phyloP scores from a whole-genome alignment of 2,888 invertebrate genomes.

The Odontocerum albicorne region DNA sequence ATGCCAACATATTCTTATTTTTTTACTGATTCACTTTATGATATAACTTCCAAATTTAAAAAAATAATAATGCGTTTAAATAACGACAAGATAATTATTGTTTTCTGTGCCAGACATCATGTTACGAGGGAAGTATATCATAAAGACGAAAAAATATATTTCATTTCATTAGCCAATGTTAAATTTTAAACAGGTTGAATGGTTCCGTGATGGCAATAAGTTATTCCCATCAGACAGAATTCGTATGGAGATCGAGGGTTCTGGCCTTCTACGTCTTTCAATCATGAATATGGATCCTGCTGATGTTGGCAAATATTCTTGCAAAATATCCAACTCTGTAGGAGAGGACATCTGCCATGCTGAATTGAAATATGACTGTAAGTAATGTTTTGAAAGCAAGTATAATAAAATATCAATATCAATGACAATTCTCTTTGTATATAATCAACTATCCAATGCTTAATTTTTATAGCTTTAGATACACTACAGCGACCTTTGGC shows the following conservation, averaged over 20 bases:
- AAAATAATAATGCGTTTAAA: no score
- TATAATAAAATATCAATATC: not conserved
- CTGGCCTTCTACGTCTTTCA: conserved; percentile 79
- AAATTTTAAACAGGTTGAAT: conserved; percentile 46
- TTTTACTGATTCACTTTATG: no score
- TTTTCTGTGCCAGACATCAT: no score
- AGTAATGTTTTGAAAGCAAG: no score
- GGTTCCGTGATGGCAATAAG: conserved; percentile 79
- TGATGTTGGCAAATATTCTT: conserved; percentile 84
- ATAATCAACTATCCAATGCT: not conserved
- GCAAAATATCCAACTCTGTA: conserved; percentile 81
- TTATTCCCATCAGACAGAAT: conserved; percentile 82
- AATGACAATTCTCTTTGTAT: not conserved
- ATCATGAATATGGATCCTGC: conserved; percentile 75
- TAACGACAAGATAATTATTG: no score
- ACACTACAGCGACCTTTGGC: conserved; percentile 66
- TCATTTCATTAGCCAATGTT: no score
- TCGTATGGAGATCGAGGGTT: conserved; percentile 79
- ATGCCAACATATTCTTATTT: no score
- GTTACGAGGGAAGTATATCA: no score
- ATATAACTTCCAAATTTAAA: no score
- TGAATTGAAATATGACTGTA: conserved; percentile 79
- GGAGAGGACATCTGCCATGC: conserved; percentile 83
- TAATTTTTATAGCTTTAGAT: conserved; percentile 60
- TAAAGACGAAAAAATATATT: no score